phyloP scores from a whole-genome alignment of 1,140 invertebrate species.

The Caenorhabditis brenneri region DNA sequence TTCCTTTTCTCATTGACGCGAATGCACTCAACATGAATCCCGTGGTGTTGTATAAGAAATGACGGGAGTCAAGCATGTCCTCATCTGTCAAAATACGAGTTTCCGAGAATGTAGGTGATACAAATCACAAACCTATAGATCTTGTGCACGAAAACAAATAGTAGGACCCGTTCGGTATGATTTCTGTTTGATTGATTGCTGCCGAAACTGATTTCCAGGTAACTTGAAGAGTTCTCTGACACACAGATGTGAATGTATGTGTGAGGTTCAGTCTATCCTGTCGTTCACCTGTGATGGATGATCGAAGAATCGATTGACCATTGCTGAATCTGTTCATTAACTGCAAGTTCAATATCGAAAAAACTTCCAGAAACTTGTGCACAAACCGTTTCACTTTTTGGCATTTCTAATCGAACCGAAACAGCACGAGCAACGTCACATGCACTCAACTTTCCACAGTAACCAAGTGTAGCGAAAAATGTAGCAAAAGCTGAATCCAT shows the following conservation, averaged over 20 bases:
- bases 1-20: not conserved
- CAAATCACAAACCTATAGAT: slow-evolving; percentile 1
- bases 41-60: slow-evolving; percentile 41
- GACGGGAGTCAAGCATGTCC: slow-evolving; percentile 18
- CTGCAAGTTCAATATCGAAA: not conserved
- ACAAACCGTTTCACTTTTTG: not conserved
- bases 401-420: not conserved
- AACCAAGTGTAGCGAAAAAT: slow-evolving; percentile 39
- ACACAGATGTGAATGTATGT: not conserved
- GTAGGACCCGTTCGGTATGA: slow-evolving; percentile 34
- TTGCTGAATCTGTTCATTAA: not conserved
- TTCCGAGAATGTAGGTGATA: not conserved
- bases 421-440: slow-evolving; percentile 41
- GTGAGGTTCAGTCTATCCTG: not conserved
- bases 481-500: slow-evolving; percentile 39
- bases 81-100: slow-evolving; percentile 11
- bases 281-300: slow-evolving; percentile 24
- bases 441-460: slow-evolving; percentile 19
- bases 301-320: not conserved
- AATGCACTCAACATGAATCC: slow-evolving; percentile 10
- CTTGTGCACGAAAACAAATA: slow-evolving; percentile 17
- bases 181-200: slow-evolving; percentile 46
- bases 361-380: not conserved
- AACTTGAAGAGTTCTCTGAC: slow-evolving; percentile 11
- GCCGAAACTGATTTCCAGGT: slow-evolving; percentile 4